Conservation (phyloP, 2,888 invertebrate genomes). For the Tolmerus cingulatus region DNA sequence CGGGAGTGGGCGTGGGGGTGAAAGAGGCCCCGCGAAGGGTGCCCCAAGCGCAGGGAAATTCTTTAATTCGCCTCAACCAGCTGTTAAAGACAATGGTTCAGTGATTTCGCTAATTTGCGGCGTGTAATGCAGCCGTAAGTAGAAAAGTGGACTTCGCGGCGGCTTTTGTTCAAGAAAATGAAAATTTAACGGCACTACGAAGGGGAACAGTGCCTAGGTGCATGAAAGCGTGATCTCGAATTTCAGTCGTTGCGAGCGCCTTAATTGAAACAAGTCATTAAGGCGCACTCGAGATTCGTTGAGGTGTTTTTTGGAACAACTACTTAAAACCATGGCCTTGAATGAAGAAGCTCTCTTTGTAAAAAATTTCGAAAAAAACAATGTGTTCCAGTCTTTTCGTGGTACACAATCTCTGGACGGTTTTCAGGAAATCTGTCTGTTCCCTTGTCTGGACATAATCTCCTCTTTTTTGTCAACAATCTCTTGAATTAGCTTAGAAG, state of each 20-base stretch:
- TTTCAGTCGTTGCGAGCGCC: background rate
- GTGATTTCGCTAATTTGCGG: conserved; percentile 10
- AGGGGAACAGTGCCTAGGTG: background rate
- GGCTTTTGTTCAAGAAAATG: background rate
- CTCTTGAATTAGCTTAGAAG: background rate
- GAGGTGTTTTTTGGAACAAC: background rate
- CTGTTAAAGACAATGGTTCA: conserved; percentile 6
- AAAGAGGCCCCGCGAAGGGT: background rate
- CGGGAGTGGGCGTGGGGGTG: background rate
- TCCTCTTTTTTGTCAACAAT: background rate
- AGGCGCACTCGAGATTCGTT: background rate
- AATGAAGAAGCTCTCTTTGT: background rate
- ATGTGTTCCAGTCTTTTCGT: background rate
- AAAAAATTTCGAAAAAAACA: background rate
- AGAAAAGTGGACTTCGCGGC: background rate
- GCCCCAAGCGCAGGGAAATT: background rate
- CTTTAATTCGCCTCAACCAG: background rate
- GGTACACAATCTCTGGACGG: background rate
- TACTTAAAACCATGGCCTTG: background rate
- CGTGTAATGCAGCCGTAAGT: conserved; percentile 7
- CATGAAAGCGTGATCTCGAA: background rate
- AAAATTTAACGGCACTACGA: background rate
- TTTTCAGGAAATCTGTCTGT: background rate
- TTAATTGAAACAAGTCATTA: background rate
- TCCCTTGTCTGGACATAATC: background rate